phyloP scores from a whole-genome alignment of 2,797 vertebrate genomes.

The Echiichthys vipera region DNA sequence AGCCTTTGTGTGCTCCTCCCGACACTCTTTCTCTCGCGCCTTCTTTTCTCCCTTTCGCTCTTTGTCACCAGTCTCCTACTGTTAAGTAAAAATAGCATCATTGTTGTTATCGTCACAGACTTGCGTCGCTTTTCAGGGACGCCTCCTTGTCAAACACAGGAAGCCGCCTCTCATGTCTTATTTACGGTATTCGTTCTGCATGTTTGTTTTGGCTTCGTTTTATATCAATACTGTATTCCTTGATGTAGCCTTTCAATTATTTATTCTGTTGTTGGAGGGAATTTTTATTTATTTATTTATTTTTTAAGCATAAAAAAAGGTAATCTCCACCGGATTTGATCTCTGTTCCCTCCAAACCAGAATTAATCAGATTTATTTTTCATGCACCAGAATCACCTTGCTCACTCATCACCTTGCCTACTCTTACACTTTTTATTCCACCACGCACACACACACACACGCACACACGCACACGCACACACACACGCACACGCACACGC shows the following conservation, averaged over 20 bases:
- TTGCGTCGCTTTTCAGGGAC: conserved; percentile 54
- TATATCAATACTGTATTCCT: conserved; percentile 16
- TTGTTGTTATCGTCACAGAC: conserved; percentile 73
- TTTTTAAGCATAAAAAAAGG: conserved; percentile 7
- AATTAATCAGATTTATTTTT: conserved; percentile 66
- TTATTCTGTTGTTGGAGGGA: conserved; percentile 17
- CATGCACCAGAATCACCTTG: conserved; percentile 45
- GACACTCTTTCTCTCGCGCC: conserved; percentile 57
- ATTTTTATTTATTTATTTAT: no score
- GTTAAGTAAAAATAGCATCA: conserved; percentile 83
- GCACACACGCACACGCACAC: not conserved
- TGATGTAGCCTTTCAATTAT: conserved; percentile 50
- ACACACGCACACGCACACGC: conserved; percentile 24
- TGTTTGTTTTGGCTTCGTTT: conserved; percentile 62
- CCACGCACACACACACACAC: conserved; percentile 11
- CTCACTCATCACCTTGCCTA: conserved; percentile 45
- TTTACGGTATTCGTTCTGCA: conserved; percentile 49
- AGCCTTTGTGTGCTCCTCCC: conserved; percentile 71
- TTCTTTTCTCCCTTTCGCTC: conserved; percentile 56
- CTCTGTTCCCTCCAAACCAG: conserved; percentile 24
- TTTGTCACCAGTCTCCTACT: conserved; percentile 73
- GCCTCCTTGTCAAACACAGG: conserved; percentile 64
- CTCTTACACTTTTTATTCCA: conserved; percentile 24
- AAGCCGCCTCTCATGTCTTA: conserved; percentile 69
- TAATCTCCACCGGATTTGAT: conserved; percentile 46